Evolutionary conservation across 2,113 vertebrate genomes (phyloP).

Genomic region (Reinhardtius hippoglossoides): DNA sequence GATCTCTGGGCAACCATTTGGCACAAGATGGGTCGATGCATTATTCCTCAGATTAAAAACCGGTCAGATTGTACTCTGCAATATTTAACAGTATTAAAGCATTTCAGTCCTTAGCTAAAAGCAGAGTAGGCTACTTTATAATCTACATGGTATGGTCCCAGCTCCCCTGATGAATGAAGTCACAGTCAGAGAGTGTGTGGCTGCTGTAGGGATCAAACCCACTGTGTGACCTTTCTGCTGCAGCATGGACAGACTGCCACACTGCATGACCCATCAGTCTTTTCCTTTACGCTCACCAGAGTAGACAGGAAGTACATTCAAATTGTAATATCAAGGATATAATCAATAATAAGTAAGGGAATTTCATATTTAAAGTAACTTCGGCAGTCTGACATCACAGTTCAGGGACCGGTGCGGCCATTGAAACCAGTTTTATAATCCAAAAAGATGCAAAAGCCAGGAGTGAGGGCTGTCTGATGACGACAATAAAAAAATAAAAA

Average conservation of each 20-base stretch:
- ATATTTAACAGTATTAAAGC: constrained; percentile 46
- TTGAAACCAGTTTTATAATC: constrained; percentile 43
- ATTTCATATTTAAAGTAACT: constrained; percentile 49
- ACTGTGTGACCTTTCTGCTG: constrained; percentile 29
- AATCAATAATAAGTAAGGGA: constrained; percentile 49
- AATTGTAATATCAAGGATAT: constrained; percentile 60
- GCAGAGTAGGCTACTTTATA: constrained; percentile 40
- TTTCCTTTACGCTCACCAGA: constrained; percentile 24
- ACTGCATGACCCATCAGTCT: constrained; percentile 29
- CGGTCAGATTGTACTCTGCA: constrained; percentile 55
- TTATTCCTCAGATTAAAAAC: constrained; percentile 21
- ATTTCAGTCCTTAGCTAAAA: constrained; percentile 51
- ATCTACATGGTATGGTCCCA: constrained; percentile 5
- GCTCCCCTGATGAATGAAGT: constrained; percentile 25
- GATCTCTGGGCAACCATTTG: constrained; percentile 53
- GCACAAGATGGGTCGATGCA: constrained; percentile 30
- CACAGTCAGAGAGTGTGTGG: constrained; percentile 49
- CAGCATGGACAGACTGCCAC: constrained; percentile 3
- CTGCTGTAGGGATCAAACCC: constrained; percentile 30
- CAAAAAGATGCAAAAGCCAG: constrained; percentile 41
- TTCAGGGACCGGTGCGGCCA: constrained; percentile 45
- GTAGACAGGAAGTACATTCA: constrained; percentile 64
- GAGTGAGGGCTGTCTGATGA: constrained; percentile 12
- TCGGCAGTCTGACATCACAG: constrained; percentile 56
- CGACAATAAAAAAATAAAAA: constrained; percentile 2